These are phyloP conservation scores for Delphinapterus leucas DNA, from an alignment of 2,113 vertebrate species.

Conservation along the genomic window DNA sequence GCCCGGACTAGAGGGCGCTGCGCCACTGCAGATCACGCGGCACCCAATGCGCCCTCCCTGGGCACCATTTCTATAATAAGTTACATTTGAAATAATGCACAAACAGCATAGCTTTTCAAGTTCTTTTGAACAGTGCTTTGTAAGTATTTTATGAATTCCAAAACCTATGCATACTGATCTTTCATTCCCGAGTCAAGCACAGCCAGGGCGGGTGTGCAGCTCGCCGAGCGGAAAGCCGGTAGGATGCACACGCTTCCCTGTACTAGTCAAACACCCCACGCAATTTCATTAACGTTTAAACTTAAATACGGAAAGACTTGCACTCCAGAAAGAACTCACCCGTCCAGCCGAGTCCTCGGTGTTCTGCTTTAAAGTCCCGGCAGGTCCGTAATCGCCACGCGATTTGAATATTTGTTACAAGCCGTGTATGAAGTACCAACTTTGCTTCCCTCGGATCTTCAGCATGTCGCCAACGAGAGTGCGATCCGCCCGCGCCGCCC, in stretches of 20 bases:
- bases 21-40: conserved; percentile 34
- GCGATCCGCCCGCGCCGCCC: conserved; percentile 48
- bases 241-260: not conserved
- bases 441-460: conserved; percentile 54
- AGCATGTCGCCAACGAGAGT: conserved; percentile 63
- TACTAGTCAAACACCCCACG: not conserved
- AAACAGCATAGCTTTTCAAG: conserved; percentile 36
- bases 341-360: not conserved
- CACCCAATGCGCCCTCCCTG: not conserved
- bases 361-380: not conserved
- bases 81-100: conserved; percentile 61
- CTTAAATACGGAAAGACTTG: not conserved
- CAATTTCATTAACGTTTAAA: conserved; percentile 29
- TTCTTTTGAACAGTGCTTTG: conserved; percentile 38
- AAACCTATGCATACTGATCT: not conserved
- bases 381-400: conserved; percentile 21
- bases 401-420: not conserved
- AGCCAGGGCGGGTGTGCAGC: not conserved
- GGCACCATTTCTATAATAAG: conserved; percentile 70
- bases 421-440: conserved; percentile 35
- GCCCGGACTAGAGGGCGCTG: conserved; percentile 76
- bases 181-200: not conserved
- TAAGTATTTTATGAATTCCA: not conserved
- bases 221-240: not conserved
- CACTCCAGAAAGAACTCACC: conserved; percentile 64